phyloP scores from a whole-genome alignment of 2,797 vertebrate species.

The Aldrovandia affinis region DNA sequence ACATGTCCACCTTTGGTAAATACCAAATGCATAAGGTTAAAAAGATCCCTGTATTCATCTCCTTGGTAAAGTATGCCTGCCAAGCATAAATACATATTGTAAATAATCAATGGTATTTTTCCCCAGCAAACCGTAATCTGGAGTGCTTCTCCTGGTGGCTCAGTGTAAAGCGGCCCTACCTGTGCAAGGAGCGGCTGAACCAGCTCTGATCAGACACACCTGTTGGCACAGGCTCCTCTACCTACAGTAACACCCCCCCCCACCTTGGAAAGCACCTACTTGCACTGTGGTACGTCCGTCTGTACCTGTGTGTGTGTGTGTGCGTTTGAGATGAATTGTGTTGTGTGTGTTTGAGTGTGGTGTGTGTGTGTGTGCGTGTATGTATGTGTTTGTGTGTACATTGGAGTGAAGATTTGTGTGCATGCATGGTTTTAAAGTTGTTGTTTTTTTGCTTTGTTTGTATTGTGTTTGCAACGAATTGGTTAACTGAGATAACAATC shows the following conservation, averaged over 20 bases:
- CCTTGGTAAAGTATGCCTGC: neutral
- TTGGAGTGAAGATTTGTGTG: conserved; percentile 18
- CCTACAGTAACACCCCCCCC: neutral
- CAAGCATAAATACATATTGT: neutral
- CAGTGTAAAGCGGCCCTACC: neutral
- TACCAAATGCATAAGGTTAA: neutral
- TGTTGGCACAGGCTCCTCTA: conserved; percentile 29
- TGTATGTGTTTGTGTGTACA: conserved; percentile 21
- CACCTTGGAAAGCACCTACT: conserved; percentile 41
- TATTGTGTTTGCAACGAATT: neutral
- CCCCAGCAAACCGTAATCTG: neutral
- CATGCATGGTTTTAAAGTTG: neutral
- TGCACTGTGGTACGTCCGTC: neutral
- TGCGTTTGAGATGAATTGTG: too few relatives aligned
- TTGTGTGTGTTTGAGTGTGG: conserved; percentile 11
- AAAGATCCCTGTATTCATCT: neutral
- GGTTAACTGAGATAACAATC: conserved; percentile 2
- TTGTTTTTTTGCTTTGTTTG: neutral
- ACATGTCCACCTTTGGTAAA: neutral
- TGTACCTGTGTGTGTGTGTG: neutral
- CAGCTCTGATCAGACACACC: conserved; percentile 28
- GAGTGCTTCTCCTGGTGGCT: too few relatives aligned
- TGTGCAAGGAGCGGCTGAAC: conserved; percentile 15
- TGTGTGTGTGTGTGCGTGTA: conserved; percentile 19
- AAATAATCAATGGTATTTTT: neutral